Evolutionary conservation across 2,113 vertebrate genomes (phyloP), one percentile per base, ranked within the genome.

Genomic region (Aspiorhynchus laticeps): DNA sequence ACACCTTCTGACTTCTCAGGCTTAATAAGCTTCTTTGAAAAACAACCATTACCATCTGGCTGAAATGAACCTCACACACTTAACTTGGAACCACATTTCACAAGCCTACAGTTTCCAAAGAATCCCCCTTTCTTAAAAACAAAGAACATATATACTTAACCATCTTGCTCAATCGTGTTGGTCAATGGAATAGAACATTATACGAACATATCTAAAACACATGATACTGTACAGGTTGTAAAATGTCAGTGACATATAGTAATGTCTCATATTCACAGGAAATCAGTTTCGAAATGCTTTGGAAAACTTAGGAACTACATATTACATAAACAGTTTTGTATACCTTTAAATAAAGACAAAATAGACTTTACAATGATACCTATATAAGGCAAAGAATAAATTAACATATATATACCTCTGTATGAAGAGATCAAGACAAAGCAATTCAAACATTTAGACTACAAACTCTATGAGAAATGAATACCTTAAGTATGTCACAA

Each of bases 1-100:
- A 77, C 56, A 78, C 74, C 48, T 78, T 76, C 73, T 87, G 43
- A 84, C 74, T 78, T 48, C 28, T 46, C 74, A 75, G 41, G 26
- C 41, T 65, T 76, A 79, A 38, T 67, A 71, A 38, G n/a, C 61
- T 28, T 15, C 80, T 76, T 61, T 77, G 41, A 24, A 84, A 71
- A 53, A 67, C 73, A 65, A 76, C 56, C 63, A 76, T 33, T 26
- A 56, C 82, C 43, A 75, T 85, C 84, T 78, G 71, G 33, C 56
- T 48, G 7, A 81, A 61, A 14, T 26, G 21, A 82, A 41, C 85
- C 63, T 28, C 73, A 38, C 63, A 59, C 56, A n/a, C 71, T 59
- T 28, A 33, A 69, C 53, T 63, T 78, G n/a, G 26, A 61, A 59
- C 73, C 69, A 80, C 63, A 51, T 86, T 36, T 31, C 76, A 73